Evolutionary conservation across 1,140 invertebrate genomes (phyloP), one percentile per base, ranked within the genome.

Genomic region (Drosophila nasuta): DNA sequence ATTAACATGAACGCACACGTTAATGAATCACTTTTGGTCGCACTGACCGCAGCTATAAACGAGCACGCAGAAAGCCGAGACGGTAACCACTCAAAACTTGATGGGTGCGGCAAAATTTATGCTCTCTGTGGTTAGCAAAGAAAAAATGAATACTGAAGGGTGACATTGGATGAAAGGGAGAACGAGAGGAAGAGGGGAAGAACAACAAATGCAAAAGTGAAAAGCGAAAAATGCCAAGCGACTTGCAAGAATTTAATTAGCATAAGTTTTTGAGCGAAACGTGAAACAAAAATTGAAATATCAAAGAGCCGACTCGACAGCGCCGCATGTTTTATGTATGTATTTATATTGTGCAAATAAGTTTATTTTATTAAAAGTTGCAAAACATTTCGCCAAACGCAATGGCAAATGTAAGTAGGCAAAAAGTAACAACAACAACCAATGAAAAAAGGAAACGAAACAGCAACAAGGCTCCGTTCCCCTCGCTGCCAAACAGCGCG

Each of bases 361-460:
- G 77, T 79, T 79, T 79, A 79, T 79, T 79, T 79, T 77, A 79
- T 79, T 74, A 79, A 73, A 79, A 79, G 75, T 79, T 77, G 58
- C 75, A 77, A 79, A 77, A 75, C 73, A 75, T 75, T 75, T 75
- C 51, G 56, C 67, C 59, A 71, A 70, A 51, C 66, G 73, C 73
- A 75, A 71, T 71, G 59, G 73, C 65, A 70, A 73, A 71, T 51
- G 73, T 70, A 64, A 77, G 70, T 63, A 73, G 69, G 52, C 25
- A 63, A 66, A 79, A 76, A 77, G 60, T 46, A 49, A 35, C 7
- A 64, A 56, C 56, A 67, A 30, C 35, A 38, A 56, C 11, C 13
- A 48, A 49, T 13, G 1, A 52, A 57, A 57, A 66, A 51, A 30
- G 54, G 13, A 56, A 59, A 15, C 1, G 57, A 17, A 49, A 35